Evolutionary conservation across 1,140 invertebrate species (phyloP).

Genomic region (Tribolium madens): DNA sequence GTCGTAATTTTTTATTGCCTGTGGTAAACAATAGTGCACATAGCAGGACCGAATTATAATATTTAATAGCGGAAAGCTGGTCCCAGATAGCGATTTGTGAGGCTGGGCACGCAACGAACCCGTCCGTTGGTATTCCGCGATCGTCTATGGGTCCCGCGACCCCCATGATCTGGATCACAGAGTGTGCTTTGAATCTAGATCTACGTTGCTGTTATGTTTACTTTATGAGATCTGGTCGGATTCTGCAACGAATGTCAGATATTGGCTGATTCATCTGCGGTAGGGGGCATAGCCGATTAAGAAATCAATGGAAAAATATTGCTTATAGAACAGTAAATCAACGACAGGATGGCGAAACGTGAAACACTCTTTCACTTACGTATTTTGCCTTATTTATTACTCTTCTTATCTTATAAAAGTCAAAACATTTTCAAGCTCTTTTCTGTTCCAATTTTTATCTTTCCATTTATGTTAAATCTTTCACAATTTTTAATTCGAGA

Average conservation of each 20-base stretch:
- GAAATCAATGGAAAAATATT: conserved; percentile 8
- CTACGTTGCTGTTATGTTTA: conserved; percentile 11
- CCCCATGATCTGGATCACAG: conserved; percentile 49
- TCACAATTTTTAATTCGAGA: conserved; percentile 22
- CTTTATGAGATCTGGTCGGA: conserved; percentile 1
- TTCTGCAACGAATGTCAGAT: conserved; percentile 5
- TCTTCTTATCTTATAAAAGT: not conserved
- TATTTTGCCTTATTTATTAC: conserved; percentile 10
- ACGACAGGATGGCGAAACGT: not conserved
- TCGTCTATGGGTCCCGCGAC: conserved; percentile 39
- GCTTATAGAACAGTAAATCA: not conserved
- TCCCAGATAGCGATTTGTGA: conserved; percentile 51
- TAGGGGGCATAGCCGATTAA: conserved; percentile 4
- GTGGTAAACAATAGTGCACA: conserved; percentile 55
- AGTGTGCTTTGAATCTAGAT: conserved; percentile 46
- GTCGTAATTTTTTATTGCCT: conserved; percentile 55
- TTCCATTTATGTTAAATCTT: not conserved
- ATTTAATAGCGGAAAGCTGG: conserved; percentile 51
- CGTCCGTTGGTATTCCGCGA: conserved; percentile 52
- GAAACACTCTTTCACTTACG: not conserved
- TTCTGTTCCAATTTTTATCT: not conserved
- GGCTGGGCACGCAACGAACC: conserved; percentile 52
- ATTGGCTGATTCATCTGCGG: conserved; percentile 11
- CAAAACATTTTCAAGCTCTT: conserved; percentile 1
- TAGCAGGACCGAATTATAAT: conserved; percentile 56